Evolutionary conservation across 2,113 vertebrate genomes (phyloP).

Genomic region (Phalacrocorax brasilianus): DNA sequence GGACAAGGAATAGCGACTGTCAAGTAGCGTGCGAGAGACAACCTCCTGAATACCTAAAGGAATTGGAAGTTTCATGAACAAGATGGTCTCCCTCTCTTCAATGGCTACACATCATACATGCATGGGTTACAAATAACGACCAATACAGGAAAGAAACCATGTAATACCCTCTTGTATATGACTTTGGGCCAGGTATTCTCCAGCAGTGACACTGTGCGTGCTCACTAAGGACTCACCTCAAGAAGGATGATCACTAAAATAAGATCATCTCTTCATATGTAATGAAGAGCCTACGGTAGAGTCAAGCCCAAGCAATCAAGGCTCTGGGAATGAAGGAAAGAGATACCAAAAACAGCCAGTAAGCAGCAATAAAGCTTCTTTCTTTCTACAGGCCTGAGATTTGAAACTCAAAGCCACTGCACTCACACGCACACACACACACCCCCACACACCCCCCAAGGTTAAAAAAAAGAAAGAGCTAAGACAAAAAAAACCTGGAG

Average conservation of each 20-base stretch:
- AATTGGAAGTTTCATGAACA: neutral
- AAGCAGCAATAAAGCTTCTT: neutral
- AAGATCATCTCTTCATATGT: neutral
- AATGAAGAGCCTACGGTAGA: neutral
- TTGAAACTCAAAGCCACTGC: neutral
- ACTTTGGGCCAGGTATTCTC: neutral
- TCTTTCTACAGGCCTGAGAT: neutral
- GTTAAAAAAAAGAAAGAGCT: neutral
- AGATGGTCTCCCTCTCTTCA: neutral
- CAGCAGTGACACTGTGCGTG: accelerated
- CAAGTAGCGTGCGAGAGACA: neutral
- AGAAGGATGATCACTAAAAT: neutral
- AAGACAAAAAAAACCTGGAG: neutral
- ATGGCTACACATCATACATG: neutral
- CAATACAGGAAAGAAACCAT: neutral
- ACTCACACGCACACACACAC: too few relatives aligned
- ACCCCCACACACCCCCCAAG: too few relatives aligned
- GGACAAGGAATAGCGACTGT: neutral
- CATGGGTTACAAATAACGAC: neutral
- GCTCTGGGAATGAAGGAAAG: neutral
- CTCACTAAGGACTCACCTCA: neutral
- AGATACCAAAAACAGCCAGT: neutral
- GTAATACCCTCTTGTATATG: neutral
- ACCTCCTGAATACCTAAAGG: neutral
- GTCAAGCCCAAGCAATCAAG: neutral